Conservation (phyloP, 2,888 invertebrate species). For the Tipula confusa region DNA sequence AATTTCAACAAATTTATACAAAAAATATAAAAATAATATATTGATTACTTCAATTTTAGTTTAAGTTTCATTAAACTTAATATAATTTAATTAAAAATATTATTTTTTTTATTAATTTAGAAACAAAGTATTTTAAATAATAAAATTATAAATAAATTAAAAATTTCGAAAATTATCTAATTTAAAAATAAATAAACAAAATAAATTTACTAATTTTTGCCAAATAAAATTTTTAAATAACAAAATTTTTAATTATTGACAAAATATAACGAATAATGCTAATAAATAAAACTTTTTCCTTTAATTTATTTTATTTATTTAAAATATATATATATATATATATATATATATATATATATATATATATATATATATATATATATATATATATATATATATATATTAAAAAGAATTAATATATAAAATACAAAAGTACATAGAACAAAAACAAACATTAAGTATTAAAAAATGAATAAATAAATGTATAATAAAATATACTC, state of each 20-base stretch:
- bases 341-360: not conserved
- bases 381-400: not conserved
- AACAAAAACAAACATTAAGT: not conserved
- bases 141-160: not conserved
- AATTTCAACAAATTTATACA: not conserved
- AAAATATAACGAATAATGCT: not conserved
- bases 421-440: not conserved
- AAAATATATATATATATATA: not conserved
- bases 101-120: not conserved
- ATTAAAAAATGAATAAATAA: slow-evolving; percentile 7
- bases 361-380: not conserved
- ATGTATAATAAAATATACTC: not conserved
- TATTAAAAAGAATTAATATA: slow-evolving; percentile 5
- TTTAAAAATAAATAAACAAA: not conserved
- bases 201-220: slow-evolving; percentile 4
- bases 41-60: not conserved
- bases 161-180: slow-evolving; percentile 14
- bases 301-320: not conserved
- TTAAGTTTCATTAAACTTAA: not conserved
- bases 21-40: not conserved
- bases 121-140: not conserved
- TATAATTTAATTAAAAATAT: not conserved
- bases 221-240: not conserved
- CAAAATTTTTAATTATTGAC: slow-evolving; percentile 9
- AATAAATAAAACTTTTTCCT: not conserved